Evolutionary conservation across 92 coral and sea anemone species (phyloP).

Genomic region (Phenganax stokvisi): DNA sequence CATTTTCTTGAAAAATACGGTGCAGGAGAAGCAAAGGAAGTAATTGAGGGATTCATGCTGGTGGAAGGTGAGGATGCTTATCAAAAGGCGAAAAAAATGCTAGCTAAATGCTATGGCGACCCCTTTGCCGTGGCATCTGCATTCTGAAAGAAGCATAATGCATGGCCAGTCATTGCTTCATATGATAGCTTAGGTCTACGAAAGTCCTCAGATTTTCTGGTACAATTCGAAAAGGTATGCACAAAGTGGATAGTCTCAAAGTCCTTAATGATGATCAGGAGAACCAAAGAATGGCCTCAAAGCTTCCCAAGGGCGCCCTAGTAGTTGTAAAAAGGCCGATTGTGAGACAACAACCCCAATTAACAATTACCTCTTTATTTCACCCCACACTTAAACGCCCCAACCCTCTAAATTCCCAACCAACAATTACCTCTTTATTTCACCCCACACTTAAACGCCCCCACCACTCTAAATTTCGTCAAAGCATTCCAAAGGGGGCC

Average conservation of each 20-base stretch:
- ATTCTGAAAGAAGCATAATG: slow-evolving; percentile 43
- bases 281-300: slow-evolving; percentile 46
- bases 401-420: too few species aligned
- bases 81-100: slow-evolving; percentile 44
- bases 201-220: slow-evolving; percentile 49
- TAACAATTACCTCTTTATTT: too few species aligned
- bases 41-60: slow-evolving; percentile 50
- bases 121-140: slow-evolving; percentile 46
- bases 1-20: slow-evolving; percentile 53
- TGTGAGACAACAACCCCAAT: too few species aligned
- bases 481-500: too few species aligned
- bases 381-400: too few species aligned
- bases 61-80: slow-evolving; percentile 50
- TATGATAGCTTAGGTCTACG: slow-evolving; percentile 42
- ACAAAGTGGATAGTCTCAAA: slow-evolving; percentile 42
- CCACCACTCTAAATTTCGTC: too few species aligned
- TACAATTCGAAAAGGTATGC: slow-evolving; percentile 51
- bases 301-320: slow-evolving; percentile 46
- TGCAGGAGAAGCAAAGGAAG: slow-evolving; percentile 53
- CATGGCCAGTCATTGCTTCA: slow-evolving; percentile 49
- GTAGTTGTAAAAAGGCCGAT: too few species aligned
- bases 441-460: too few species aligned
- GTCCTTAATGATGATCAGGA: slow-evolving; percentile 55
- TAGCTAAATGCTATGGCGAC: slow-evolving; percentile 51
- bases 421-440: too few species aligned